Evolutionary conservation across 1,140 invertebrate species (phyloP).

Genomic region (Metaphire vulgaris): DNA sequence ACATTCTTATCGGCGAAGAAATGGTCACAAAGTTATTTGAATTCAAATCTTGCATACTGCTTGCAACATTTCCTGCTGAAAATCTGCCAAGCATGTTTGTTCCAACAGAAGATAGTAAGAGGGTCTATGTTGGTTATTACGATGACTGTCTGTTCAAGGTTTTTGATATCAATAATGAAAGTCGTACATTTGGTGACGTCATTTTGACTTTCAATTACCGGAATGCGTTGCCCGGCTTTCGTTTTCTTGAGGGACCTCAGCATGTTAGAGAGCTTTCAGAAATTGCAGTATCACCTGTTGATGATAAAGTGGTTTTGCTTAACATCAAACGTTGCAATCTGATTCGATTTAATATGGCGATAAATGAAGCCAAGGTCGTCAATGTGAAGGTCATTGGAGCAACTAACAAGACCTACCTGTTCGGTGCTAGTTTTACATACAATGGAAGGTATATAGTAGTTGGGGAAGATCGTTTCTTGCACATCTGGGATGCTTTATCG

Average conservation of each 20-base stretch:
- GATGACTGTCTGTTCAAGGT: conserved; percentile 30
- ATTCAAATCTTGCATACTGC: not conserved
- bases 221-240: not conserved
- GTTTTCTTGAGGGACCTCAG: conserved; percentile 20
- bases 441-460: conserved; percentile 20
- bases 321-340: conserved; percentile 28
- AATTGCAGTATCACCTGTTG: conserved; percentile 19
- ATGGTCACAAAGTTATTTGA: conserved; percentile 21
- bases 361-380: not conserved
- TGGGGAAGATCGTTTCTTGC: conserved; percentile 13
- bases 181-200: conserved; percentile 14
- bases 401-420: conserved; percentile 23
- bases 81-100: conserved; percentile 24
- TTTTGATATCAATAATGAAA: conserved; percentile 23
- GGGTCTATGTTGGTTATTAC: conserved; percentile 26
- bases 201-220: conserved; percentile 20
- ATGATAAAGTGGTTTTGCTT: conserved; percentile 17
- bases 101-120: conserved; percentile 24
- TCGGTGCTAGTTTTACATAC: conserved; percentile 16
- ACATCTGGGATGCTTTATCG: conserved; percentile 24
- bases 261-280: conserved; percentile 19
- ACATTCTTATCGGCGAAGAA: conserved; percentile 27
- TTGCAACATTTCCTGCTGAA: conserved; percentile 11
- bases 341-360: conserved; percentile 15
- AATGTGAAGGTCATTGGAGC: conserved; percentile 1